Percentiles rank a stretch among this genome's conserved stretches.
phyloP scores from a whole-genome alignment of 2,888 invertebrate genomes.

The Sphaeridia pumilis region DNA sequence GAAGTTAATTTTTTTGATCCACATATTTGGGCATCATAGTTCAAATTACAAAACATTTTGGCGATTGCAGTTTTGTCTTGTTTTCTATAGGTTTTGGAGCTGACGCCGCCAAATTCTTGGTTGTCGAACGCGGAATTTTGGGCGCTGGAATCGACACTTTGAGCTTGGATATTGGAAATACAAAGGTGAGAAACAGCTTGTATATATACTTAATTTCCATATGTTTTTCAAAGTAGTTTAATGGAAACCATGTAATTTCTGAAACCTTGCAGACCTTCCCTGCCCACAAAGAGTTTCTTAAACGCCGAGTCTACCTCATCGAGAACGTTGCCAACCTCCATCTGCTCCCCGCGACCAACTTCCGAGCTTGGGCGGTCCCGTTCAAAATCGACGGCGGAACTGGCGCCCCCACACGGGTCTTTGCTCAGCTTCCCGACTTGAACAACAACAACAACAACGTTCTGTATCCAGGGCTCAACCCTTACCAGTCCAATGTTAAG shows the following conservation, averaged over 20 bases:
- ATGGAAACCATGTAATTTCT: constrained; percentile 8
- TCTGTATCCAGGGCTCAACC: no score
- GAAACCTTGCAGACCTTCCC: constrained; percentile 8
- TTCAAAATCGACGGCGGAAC: constrained; percentile 25
- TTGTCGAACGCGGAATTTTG: constrained; percentile 18
- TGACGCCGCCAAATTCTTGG: constrained; percentile 22
- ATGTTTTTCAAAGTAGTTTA: constrained; percentile 21
- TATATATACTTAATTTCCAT: constrained; percentile 13
- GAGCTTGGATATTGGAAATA: constrained; percentile 24
- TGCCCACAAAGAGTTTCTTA: constrained; percentile 1
- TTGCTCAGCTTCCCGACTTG: constrained; percentile 10
- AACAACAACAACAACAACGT: not conserved
- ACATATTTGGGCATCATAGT: no score
- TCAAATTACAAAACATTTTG: no score
- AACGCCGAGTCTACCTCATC: constrained; percentile 15
- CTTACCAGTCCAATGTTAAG: no score
- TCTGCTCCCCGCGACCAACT: constrained; percentile 22
- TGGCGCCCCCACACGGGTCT: constrained; percentile 17
- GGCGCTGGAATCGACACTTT: constrained; percentile 28
- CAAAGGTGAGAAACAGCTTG: constrained; percentile 5
- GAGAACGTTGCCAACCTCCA: constrained; percentile 31
- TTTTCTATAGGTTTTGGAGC: constrained; percentile 14
- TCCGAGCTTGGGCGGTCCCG: constrained; percentile 24
- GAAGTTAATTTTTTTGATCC: no score
- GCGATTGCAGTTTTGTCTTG: not conserved